Base-by-base conservation (phyloP, 2,888 invertebrate species). In the Cynaeus angustus region DNA sequence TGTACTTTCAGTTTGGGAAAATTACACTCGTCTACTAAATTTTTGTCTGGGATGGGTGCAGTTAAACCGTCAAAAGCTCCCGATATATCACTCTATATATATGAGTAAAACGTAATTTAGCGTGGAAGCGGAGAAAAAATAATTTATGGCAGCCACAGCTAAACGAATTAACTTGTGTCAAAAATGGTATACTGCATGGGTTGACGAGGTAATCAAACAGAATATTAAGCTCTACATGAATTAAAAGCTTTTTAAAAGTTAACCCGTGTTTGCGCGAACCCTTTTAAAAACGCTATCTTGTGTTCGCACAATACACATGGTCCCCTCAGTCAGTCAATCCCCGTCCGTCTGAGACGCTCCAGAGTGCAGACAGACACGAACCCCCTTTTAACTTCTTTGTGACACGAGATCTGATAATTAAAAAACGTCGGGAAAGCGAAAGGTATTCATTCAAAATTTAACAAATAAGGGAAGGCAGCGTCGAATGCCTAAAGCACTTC, bases 161-260 rank as follows among this genome's bases (percentile, higher is more conserved):
- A 59, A 59, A 43, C 59, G 59, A 46, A 46, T 59, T 59, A 56
- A 26, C 59, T 45, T 43, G 59, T 59, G 59, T 59, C 59, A 61
- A 61, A 61, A 61, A 38, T 61, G 46, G 48, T 50, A 28, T 62
- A 12, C 52, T 16, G 28, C 12, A 26, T 37, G 46, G 26, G 53
- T 38, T 59, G 59, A 59, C 52, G 59, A 67, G 30, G 68, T 46
- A 62, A 68, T 62, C 68, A 62, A 62, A 67, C 45, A 30, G 53
- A 68, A 66, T 66, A 58, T 43, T 52, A 55, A 53, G 38, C 45
- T 33, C 37, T 37, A 28, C 46, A 67, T 64, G 70, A 74, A 77
- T 77, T 76, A 76, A 76, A 76, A 76, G 74, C 73, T 71, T 75
- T 77, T 77, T 75, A 75, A 76, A 75, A 74, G 74, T 74, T 74